Percentiles rank a stretch among this genome's conserved stretches.
These are phyloP conservation scores for Loris lydekkerianus DNA, from an alignment of 2,797 vertebrate genomes.

Conservation along the genomic window DNA sequence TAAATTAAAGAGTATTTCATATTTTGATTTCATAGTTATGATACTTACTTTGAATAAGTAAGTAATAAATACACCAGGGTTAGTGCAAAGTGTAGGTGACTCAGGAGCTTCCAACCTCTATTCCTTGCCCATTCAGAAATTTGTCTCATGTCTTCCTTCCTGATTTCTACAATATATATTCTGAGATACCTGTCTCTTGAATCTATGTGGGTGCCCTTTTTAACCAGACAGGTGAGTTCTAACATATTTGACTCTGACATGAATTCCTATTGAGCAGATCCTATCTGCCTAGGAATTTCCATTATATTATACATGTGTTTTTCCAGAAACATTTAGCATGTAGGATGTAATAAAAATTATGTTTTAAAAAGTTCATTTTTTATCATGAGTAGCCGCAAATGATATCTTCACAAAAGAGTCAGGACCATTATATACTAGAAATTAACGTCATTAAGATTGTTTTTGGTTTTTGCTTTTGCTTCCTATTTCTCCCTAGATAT, in stretches of 20 bases:
- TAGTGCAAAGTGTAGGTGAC: neutral
- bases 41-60: conserved; percentile 28
- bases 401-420: conserved; percentile 11
- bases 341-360: conserved; percentile 57
- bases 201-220: neutral
- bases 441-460: neutral
- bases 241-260: conserved; percentile 30
- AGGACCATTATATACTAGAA: neutral
- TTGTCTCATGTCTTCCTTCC: conserved; percentile 4
- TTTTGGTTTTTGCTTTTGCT: neutral
- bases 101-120: neutral
- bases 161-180: conserved; percentile 33
- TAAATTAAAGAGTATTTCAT: conserved; percentile 37
- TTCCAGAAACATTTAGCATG: conserved; percentile 50
- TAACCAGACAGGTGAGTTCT: conserved; percentile 16
- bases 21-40: conserved; percentile 21
- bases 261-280: conserved; percentile 45
- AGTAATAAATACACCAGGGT: neutral
- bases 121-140: neutral
- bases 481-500: conserved; percentile 11
- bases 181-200: neutral
- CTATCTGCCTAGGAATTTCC: conserved; percentile 40
- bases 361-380: conserved; percentile 26
- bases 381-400: neutral
- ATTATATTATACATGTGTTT: conserved; percentile 53